phyloP scores from a whole-genome alignment of 2,113 vertebrate genomes.

The Hippocampus barbouri region DNA sequence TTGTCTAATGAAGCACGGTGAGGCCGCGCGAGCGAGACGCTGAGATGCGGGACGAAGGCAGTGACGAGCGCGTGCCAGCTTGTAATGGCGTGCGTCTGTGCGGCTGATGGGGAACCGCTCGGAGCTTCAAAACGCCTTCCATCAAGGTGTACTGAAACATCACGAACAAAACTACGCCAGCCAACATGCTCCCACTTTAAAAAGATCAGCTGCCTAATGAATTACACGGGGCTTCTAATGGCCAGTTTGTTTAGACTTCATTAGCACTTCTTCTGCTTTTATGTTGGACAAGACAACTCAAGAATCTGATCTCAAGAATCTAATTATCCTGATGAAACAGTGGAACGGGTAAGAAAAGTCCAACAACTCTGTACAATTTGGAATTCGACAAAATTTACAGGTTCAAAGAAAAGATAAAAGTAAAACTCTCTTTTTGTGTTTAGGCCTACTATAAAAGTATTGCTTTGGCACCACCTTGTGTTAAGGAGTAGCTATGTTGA shows the following conservation, averaged over 20 bases:
- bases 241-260: neutral
- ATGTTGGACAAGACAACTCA: neutral
- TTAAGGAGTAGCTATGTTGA: too few species aligned
- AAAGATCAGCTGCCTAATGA: neutral
- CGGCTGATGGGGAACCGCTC: neutral
- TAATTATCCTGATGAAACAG: neutral
- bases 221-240: neutral
- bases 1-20: constrained; percentile 55
- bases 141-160: neutral
- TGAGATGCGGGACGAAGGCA: constrained; percentile 51
- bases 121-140: neutral
- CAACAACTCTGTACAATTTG: neutral
- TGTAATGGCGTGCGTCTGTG: constrained; percentile 11
- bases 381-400: too few species aligned
- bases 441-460: too few species aligned
- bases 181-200: neutral
- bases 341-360: neutral
- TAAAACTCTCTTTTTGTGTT: too few species aligned
- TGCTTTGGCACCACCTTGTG: too few species aligned
- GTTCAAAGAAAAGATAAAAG: too few species aligned
- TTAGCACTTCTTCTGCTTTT: neutral
- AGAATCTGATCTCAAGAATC: neutral
- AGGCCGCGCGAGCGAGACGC: constrained; percentile 52
- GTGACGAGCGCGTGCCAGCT: constrained; percentile 31
- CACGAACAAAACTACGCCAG: neutral